A percentile compares a stretch with the other conserved stretches of the same genome.
These are phyloP conservation scores for Cardiocondyla obscurior DNA, from an alignment of 1,140 invertebrate genomes.

Conservation along the genomic window DNA sequence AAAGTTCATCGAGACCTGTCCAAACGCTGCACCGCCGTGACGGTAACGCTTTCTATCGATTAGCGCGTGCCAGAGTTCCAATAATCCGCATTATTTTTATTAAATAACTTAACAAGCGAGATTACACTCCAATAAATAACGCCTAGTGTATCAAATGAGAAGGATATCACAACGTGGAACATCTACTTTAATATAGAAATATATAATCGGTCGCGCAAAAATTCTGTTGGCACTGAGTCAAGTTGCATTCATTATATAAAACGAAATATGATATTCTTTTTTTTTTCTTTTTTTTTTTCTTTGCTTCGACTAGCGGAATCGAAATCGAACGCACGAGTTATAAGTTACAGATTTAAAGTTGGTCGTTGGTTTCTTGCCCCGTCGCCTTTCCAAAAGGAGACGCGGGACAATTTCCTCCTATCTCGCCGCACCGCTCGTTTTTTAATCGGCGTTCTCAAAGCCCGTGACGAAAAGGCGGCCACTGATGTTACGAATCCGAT, in stretches of 20 bases:
- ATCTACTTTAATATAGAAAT: conserved; percentile 5
- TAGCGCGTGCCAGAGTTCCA: conserved; percentile 41
- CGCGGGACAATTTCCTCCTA: conserved; percentile 46
- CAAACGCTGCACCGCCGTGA: neutral
- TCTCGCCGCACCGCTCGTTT: conserved; percentile 12
- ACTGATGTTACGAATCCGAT: conserved; percentile 55
- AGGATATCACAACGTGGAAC: neutral
- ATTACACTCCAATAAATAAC: neutral
- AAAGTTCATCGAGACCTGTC: conserved; percentile 14
- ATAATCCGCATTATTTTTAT: too few relatives aligned
- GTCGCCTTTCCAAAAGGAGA: conserved; percentile 51
- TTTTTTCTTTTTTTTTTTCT: neutral
- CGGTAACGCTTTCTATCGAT: conserved; percentile 49
- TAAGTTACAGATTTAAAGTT: conserved; percentile 76
- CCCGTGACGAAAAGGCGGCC: conserved; percentile 46
- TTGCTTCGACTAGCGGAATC: conserved; percentile 5
- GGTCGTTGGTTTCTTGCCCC: conserved; percentile 70
- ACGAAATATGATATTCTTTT: too few relatives aligned
- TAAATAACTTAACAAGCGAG: too few relatives aligned
- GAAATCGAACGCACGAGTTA: conserved; percentile 73
- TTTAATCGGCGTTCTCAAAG: conserved; percentile 43
- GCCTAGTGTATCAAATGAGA: neutral
- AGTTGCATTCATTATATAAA: neutral
- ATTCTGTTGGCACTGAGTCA: neutral
- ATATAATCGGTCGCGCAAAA: neutral